Evolutionary conservation across 2,797 vertebrate species (phyloP), one percentile per base, ranked within the genome.

Genomic region (Sebastes steindachneri): DNA sequence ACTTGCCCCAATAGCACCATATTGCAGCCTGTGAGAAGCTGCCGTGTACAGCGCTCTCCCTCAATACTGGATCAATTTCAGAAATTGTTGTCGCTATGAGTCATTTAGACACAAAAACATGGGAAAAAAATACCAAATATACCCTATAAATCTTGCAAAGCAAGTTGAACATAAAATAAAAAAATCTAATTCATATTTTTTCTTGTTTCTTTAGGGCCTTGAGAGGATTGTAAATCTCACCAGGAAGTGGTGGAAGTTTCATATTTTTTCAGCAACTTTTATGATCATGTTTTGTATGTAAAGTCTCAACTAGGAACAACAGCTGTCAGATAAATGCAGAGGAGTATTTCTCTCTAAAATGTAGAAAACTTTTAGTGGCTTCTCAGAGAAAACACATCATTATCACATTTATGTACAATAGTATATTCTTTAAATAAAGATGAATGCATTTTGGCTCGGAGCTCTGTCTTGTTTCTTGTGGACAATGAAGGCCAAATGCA

Each of bases 401-500:
- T 14, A 45, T 48, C 3, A 21, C n/a, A 25, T 67, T 31, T 23
- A 31, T 41, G 19, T 12, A 63, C 23, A 53, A 41, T 41, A 41
- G 19, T 25, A 2, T 37, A 9, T 31, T 73, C 7, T 73, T 62
- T 29, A 5, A 73, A 31, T 25, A 53, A 62, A 60, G 14, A 2
- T 29, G 11, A 55, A 9, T 37, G 55, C 17, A 54, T 75, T 48
- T 63, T 33, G 26, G 25, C n/a, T 66, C 21, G 9, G n/a, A 33
- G 7, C 11, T 48, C 19, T 84, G 70, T 4, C 58, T 68, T 31
- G 35, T 58, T 48, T 72, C 75, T 41, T 62, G 41, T 0, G 0
- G 70, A 63, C 35, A 54, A 41, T 28, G 23, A 41, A 67, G 62
- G 31, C 63, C 63, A 79, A 72, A 69, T 65, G 68, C 59, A 70